Conservation (phyloP, 2,888 invertebrate genomes). For the Schizaphis graminum region DNA sequence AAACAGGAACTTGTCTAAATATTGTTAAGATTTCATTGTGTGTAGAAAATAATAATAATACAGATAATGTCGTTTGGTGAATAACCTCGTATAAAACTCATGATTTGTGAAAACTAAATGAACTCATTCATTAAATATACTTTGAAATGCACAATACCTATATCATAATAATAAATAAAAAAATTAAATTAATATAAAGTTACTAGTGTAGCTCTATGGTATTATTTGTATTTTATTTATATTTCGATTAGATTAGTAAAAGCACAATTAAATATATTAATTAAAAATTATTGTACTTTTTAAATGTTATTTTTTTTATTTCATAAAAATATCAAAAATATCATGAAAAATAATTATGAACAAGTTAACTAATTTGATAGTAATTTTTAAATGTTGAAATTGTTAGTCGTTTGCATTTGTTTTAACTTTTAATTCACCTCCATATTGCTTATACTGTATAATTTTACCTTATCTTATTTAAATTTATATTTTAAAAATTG, state of each 20-base stretch:
- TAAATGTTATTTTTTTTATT: neutral
- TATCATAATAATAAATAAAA: neutral
- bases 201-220: neutral
- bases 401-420: neutral
- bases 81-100: neutral
- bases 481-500: neutral
- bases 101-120: neutral
- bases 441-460: neutral
- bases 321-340: neutral
- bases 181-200: neutral
- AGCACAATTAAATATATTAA: neutral
- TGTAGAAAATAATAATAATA: neutral
- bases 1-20: neutral
- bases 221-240: neutral
- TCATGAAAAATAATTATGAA: neutral
- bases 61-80: neutral
- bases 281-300: neutral
- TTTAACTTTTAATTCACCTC: neutral
- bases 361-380: neutral
- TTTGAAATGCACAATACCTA: neutral
- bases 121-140: neutral
- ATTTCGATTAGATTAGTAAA: neutral
- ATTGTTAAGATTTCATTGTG: neutral
- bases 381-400: neutral
- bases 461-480: neutral